Evolutionary conservation across 1,140 invertebrate species (phyloP), one percentile per base, ranked within the genome.

Genomic region (Heliconius nattereri): DNA sequence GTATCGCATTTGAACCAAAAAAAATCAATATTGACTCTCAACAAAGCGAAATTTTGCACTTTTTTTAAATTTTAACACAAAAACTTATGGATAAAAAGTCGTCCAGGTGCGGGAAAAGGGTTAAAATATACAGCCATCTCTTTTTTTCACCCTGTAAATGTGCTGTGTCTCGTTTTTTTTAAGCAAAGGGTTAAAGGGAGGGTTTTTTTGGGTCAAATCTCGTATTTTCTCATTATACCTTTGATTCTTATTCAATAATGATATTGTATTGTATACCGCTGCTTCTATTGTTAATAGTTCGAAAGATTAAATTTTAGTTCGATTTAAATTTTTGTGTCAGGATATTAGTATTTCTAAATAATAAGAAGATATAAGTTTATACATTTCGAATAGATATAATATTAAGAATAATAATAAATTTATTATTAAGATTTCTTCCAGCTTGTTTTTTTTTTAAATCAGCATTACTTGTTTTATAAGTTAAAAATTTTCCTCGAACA

Each of bases 11-110:
- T 86, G 83, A 83, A 83, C 83, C 78, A 83, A 89, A 92, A 83
- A 52, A 94, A 94, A 92, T 91, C 90, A 94, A 94, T 94, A 92
- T 94, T 94, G 91, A 91, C 87, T 87, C 87, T 52, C 79, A 89
- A 89, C 84, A 91, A 90, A 86, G 86, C 79, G 78, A 90, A 90
- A 91, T 91, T 92, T 91, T 91, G 91, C 92, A 92, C 88, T 91
- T 92, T 94, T 66, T 92, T 92, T 85, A 90, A 93, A 88, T 87
- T 91, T 87, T 45, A 82, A 89, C 88, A 87, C 85, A 91, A 86
- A 90, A 85, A 84, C 79, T 81, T 72, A 71, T 13, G 35, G 11
- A 87, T 83, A 89, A 91, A 93, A 92, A 90, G 78, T 82, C 73
- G 85, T 89, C 92, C 92, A 94, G 92, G 91, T 94, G 92, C 89